Percentiles rank a stretch among this genome's conserved stretches.
phyloP scores from a whole-genome alignment of 2,797 vertebrate genomes.

The Sciurus carolinensis region DNA sequence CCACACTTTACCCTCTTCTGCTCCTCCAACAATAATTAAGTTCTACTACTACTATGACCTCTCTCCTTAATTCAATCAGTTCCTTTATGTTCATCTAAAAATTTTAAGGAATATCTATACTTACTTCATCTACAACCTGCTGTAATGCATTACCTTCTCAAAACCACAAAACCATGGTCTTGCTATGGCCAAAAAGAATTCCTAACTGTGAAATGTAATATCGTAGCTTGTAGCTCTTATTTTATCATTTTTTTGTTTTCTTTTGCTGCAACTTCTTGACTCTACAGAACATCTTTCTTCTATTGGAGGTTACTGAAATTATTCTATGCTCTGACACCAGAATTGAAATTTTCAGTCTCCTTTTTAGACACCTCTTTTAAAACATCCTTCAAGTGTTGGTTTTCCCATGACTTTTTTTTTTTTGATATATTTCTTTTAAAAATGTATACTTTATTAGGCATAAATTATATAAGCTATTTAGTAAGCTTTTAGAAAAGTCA shows the following conservation, averaged over 20 bases:
- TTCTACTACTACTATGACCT: neutral
- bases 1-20: rapidly evolving
- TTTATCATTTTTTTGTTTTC: neutral
- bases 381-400: neutral
- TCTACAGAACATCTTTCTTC: neutral
- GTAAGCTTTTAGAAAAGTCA: constrained; percentile 55
- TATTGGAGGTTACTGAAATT: neutral
- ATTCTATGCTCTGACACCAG: neutral
- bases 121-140: neutral
- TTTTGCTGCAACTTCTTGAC: neutral
- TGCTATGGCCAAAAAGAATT: neutral
- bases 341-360: neutral
- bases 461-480: constrained; percentile 42
- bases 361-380: neutral
- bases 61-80: neutral
- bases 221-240: neutral
- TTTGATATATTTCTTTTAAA: constrained; percentile 13
- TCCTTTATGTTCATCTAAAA: neutral
- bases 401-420: neutral
- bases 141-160: neutral
- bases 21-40: neutral
- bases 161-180: neutral
- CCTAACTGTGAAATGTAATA: neutral
- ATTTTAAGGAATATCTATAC: neutral
- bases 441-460: constrained; percentile 75